phyloP scores from a whole-genome alignment of 2,888 invertebrate species.

The Drosophila austrosaltans region DNA sequence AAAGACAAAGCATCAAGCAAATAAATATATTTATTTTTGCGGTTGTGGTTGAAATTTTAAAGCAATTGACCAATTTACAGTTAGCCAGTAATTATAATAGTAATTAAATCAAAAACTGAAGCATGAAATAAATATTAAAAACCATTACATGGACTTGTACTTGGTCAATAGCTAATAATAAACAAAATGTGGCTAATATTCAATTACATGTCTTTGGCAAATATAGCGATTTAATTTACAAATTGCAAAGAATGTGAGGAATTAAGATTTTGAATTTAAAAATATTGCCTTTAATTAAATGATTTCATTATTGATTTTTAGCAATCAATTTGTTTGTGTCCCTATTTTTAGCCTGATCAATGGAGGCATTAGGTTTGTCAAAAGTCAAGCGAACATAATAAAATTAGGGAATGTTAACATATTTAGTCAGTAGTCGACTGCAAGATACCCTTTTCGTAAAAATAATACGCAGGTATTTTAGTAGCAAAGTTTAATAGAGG shows the following conservation, averaged over 20 bases:
- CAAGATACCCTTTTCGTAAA: neutral
- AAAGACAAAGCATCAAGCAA: neutral
- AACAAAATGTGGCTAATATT: constrained; percentile 7
- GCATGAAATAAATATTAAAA: constrained; percentile 33
- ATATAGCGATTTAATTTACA: neutral
- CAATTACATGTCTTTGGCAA: neutral
- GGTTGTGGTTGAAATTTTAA: neutral
- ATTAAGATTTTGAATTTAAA: neutral
- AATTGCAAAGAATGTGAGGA: neutral
- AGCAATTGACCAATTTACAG: constrained; percentile 11
- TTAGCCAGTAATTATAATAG: constrained; percentile 12
- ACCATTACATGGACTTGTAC: constrained; percentile 14
- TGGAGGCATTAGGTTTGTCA: neutral
- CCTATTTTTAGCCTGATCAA: neutral
- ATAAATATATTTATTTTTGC: neutral
- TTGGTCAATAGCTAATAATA: constrained; percentile 10
- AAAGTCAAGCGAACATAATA: constrained; percentile 11
- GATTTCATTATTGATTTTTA: neutral
- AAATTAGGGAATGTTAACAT: constrained; percentile 1
- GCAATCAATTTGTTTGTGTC: neutral
- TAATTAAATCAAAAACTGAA: constrained; percentile 33
- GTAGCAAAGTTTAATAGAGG: no score
- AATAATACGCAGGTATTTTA: no score
- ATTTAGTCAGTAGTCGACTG: neutral
- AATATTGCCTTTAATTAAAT: neutral